Percentiles rank a stretch among this genome's conserved stretches.
Conservation (phyloP, 2,888 invertebrate genomes). For the Clusia tigrina region DNA sequence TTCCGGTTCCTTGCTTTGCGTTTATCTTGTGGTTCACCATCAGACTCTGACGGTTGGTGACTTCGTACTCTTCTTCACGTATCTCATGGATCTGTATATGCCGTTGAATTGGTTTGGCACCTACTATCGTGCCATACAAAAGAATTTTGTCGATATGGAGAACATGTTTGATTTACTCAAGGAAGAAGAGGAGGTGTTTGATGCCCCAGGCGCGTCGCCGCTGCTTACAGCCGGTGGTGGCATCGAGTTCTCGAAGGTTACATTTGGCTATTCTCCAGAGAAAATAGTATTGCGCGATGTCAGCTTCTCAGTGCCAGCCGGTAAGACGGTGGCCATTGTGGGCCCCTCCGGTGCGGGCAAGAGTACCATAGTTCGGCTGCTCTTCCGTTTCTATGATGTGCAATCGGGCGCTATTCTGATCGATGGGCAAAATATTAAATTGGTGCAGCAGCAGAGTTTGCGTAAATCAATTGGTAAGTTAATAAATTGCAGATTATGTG, state of each 20-base stretch:
- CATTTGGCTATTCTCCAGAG: slow-evolving; percentile 87
- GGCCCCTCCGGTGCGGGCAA: slow-evolving; percentile 94
- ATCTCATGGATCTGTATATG: slow-evolving; percentile 92
- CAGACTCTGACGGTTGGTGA: slow-evolving; percentile 87
- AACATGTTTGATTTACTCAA: slow-evolving; percentile 97
- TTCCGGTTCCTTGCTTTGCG: slow-evolving; percentile 87
- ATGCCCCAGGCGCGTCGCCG: slow-evolving; percentile 80
- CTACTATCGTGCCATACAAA: slow-evolving; percentile 96
- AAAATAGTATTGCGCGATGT: slow-evolving; percentile 78
- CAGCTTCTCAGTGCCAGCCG: slow-evolving; percentile 81
- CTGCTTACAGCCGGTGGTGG: slow-evolving; percentile 71
- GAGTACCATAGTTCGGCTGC: slow-evolving; percentile 91
- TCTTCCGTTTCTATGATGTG: slow-evolving; percentile 97
- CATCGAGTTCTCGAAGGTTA: slow-evolving; percentile 89
- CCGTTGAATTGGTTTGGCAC: slow-evolving; percentile 98
- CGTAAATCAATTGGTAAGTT: slow-evolving; percentile 73
- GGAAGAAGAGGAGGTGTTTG: slow-evolving; percentile 86
- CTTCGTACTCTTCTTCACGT: slow-evolving; percentile 94
- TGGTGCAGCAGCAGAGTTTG: slow-evolving; percentile 85
- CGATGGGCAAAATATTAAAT: slow-evolving; percentile 88
- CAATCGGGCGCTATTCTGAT: slow-evolving; percentile 85
- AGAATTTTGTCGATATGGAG: slow-evolving; percentile 99
- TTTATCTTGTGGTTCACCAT: slow-evolving; percentile 80
- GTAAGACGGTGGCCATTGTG: slow-evolving; percentile 86
- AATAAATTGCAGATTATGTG: slow-evolving; percentile 3